Percentiles rank a stretch among this genome's conserved stretches.
Conservation (phyloP, 2,113 vertebrate species). For the Sphaerodactylus townsendi region DNA sequence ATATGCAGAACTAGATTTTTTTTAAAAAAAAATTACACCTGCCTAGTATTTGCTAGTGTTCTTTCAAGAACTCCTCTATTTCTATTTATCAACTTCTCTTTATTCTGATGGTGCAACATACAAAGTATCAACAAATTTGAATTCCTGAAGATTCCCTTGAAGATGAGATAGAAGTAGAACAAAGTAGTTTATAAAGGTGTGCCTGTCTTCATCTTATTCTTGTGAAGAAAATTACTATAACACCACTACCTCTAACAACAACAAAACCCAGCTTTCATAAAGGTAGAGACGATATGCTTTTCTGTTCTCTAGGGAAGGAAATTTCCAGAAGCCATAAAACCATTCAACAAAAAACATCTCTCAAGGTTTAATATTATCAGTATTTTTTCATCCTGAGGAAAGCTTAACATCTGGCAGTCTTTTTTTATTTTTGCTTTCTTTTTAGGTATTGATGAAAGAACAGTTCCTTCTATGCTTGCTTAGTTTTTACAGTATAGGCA, state of each 20-base stretch:
- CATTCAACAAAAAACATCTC: conserved; percentile 8
- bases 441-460: conserved; percentile 13
- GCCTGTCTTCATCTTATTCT: not conserved
- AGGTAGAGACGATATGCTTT: not conserved
- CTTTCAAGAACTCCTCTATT: not conserved
- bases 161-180: not conserved
- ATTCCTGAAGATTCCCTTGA: conserved; percentile 3
- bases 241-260: not conserved
- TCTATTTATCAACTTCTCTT: not conserved
- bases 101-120: not conserved
- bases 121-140: not conserved
- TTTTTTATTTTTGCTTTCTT: conserved; percentile 21
- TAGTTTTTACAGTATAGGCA: not conserved
- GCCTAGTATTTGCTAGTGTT: not conserved
- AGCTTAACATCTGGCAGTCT: conserved; percentile 27
- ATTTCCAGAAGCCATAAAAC: conserved; percentile 19
- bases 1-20: not conserved
- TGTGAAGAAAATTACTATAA: not conserved
- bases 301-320: not conserved
- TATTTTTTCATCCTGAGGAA: conserved; percentile 23
- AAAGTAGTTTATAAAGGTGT: not conserved
- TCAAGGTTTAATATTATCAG: conserved; percentile 30
- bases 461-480: conserved; percentile 5
- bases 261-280: not conserved
- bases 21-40: not conserved